Percentiles rank a stretch among this genome's conserved stretches.
phyloP scores from a whole-genome alignment of 2,888 invertebrate genomes.

The Hirtodrosophila duncani region DNA sequence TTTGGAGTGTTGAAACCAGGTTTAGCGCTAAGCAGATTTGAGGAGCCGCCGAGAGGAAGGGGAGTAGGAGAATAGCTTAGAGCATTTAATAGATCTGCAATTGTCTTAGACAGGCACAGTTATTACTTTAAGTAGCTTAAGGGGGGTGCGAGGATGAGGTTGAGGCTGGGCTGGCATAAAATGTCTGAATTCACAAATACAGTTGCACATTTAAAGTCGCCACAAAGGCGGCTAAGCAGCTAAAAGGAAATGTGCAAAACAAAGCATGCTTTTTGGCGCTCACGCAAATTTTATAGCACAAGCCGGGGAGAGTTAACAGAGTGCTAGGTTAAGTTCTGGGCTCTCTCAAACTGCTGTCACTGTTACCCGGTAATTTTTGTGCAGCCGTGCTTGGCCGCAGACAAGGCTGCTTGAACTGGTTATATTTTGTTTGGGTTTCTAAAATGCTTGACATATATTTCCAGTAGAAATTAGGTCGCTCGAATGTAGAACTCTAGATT shows the following conservation, averaged over 20 bases:
- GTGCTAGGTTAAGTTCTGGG: constrained; percentile 4
- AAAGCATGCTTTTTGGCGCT: constrained; percentile 33
- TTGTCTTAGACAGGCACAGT: constrained; percentile 14
- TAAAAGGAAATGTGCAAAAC: constrained; percentile 15
- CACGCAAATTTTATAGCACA: constrained; percentile 49
- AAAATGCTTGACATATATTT: constrained; percentile 46
- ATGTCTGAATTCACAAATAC: too few species aligned
- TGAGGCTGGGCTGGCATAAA: too few species aligned
- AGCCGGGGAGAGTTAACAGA: constrained; percentile 3
- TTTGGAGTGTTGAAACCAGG: neutral
- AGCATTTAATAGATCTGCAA: constrained; percentile 17
- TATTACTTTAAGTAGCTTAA: constrained; percentile 33
- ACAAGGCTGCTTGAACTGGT: constrained; percentile 20
- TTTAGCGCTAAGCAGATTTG: constrained; percentile 36
- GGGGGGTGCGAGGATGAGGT: too few species aligned
- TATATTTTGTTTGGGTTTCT: constrained; percentile 30
- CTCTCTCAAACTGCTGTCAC: constrained; percentile 1
- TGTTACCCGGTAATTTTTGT: constrained; percentile 50
- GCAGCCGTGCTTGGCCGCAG: constrained; percentile 30
- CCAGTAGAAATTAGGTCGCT: constrained; percentile 44
- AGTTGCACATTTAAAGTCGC: constrained; percentile 50
- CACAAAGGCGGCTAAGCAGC: constrained; percentile 33
- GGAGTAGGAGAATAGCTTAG: neutral
- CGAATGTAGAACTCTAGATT: too few species aligned
- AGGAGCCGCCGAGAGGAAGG: constrained; percentile 35